phyloP scores from a whole-genome alignment of 2,888 invertebrate species.

The Amblyjoppa proteus region DNA sequence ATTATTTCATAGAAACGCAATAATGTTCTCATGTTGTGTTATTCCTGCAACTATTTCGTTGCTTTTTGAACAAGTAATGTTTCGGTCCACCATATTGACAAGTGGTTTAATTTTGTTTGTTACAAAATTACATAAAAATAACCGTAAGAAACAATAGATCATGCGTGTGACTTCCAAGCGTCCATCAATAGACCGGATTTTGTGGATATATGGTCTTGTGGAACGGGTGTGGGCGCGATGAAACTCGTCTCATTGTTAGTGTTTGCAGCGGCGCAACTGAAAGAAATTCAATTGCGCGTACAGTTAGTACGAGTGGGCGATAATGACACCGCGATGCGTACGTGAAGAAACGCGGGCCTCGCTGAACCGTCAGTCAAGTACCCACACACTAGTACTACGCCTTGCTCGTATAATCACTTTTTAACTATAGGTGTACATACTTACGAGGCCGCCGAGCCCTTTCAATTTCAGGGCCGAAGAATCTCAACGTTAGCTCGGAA shows the following conservation, averaged over 20 bases:
- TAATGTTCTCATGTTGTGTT: too few relatives aligned
- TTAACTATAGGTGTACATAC: constrained; percentile 44
- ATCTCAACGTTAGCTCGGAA: constrained; percentile 4
- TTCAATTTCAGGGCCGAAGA: constrained; percentile 18
- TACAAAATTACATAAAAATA: background rate
- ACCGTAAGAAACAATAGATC: background rate
- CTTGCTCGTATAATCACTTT: constrained; percentile 56
- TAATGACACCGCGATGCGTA: constrained; percentile 76
- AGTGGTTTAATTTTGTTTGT: background rate
- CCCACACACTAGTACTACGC: constrained; percentile 30
- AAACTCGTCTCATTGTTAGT: constrained; percentile 69
- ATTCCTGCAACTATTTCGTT: too few relatives aligned
- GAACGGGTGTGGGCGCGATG: constrained; percentile 66
- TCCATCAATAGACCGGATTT: constrained; percentile 22
- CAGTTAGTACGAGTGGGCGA: constrained; percentile 80
- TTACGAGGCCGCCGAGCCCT: constrained; percentile 55
- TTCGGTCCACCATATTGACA: too few relatives aligned
- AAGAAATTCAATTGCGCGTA: constrained; percentile 79
- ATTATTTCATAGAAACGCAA: too few relatives aligned
- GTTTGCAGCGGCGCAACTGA: constrained; percentile 64
- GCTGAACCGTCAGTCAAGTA: constrained; percentile 46
- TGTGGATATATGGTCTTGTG: constrained; percentile 9
- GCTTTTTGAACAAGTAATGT: background rate
- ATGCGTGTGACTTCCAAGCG: constrained; percentile 25
- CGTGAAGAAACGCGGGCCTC: constrained; percentile 70